Percentiles rank a stretch among this genome's conserved stretches.
These are phyloP conservation scores for Ochropacha duplaris DNA, from an alignment of 2,888 invertebrate genomes.

Conservation along the genomic window DNA sequence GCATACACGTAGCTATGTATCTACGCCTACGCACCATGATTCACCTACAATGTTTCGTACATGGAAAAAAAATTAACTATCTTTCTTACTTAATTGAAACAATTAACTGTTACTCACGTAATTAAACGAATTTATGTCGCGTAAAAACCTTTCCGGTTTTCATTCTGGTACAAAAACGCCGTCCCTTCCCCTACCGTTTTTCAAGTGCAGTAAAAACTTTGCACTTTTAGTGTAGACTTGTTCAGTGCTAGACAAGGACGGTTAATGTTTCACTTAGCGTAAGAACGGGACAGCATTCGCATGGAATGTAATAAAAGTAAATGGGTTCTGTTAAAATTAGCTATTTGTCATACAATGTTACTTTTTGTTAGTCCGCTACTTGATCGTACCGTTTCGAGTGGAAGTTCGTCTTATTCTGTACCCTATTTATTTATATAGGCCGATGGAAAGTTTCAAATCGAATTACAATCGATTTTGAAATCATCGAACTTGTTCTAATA, in stretches of 20 bases:
- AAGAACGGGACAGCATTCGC: constrained; percentile 25
- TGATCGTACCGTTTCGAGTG: constrained; percentile 7
- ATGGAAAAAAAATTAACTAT: constrained; percentile 27
- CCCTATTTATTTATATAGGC: not conserved
- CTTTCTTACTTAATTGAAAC: constrained; percentile 63
- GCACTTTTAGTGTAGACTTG: constrained; percentile 36
- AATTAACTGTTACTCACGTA: constrained; percentile 50
- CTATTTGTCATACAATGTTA: constrained; percentile 46
- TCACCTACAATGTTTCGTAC: constrained; percentile 13
- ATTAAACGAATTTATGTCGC: constrained; percentile 42
- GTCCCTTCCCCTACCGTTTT: constrained; percentile 28
- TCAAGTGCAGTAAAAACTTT: constrained; percentile 53
- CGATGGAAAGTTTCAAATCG: not conserved
- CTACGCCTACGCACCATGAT: too few species aligned
- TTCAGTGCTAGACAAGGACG: constrained; percentile 29
- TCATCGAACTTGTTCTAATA: not conserved
- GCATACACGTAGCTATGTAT: too few species aligned
- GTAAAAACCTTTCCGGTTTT: constrained; percentile 38
- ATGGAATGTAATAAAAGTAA: constrained; percentile 45
- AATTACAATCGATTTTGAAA: not conserved
- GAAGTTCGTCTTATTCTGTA: not conserved
- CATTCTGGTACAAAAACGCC: constrained; percentile 31
- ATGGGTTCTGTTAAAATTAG: constrained; percentile 46
- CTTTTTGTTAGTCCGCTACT: constrained; percentile 22
- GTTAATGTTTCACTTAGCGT: constrained; percentile 21